Percentiles rank a stretch among this genome's conserved stretches.
phyloP scores from a whole-genome alignment of 2,888 invertebrate genomes.

The Vannuccia rotundouncinata region DNA sequence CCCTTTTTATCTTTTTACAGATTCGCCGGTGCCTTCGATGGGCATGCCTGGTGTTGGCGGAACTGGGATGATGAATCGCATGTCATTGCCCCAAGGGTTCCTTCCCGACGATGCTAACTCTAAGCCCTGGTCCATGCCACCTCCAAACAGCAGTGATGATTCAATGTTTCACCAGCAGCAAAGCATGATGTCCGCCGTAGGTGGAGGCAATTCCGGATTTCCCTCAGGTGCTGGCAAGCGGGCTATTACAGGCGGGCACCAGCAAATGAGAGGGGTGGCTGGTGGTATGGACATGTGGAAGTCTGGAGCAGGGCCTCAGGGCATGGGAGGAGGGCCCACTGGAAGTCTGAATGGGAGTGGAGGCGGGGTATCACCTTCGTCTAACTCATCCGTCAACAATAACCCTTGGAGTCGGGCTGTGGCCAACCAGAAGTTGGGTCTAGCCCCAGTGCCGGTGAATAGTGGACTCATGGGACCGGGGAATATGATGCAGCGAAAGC shows the following conservation, averaged over 20 bases:
- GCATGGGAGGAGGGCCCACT: background rate
- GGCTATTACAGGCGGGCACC: constrained; percentile 30
- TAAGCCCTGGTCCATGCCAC: background rate
- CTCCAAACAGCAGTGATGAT: background rate
- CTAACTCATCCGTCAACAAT: background rate
- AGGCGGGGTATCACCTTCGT: background rate
- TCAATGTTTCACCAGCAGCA: background rate
- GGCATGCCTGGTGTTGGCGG: background rate
- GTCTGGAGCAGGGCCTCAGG: constrained; percentile 21
- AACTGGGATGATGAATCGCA: background rate
- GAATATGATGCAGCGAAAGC: background rate
- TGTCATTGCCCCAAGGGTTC: background rate
- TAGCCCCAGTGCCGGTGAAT: constrained; percentile 34
- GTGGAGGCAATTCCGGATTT: background rate
- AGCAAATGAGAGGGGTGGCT: background rate
- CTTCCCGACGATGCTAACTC: background rate
- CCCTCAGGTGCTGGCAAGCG: background rate
- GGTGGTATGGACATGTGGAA: background rate
- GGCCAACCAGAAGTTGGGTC: constrained; percentile 33
- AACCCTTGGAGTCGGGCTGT: constrained; percentile 36
- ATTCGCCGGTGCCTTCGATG: background rate
- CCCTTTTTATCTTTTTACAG: background rate
- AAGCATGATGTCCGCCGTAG: background rate
- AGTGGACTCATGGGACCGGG: background rate
- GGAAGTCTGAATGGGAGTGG: background rate